phyloP scores from a whole-genome alignment of 92 coral and sea anemone species.

The Hydrozoanthus gracilis region DNA sequence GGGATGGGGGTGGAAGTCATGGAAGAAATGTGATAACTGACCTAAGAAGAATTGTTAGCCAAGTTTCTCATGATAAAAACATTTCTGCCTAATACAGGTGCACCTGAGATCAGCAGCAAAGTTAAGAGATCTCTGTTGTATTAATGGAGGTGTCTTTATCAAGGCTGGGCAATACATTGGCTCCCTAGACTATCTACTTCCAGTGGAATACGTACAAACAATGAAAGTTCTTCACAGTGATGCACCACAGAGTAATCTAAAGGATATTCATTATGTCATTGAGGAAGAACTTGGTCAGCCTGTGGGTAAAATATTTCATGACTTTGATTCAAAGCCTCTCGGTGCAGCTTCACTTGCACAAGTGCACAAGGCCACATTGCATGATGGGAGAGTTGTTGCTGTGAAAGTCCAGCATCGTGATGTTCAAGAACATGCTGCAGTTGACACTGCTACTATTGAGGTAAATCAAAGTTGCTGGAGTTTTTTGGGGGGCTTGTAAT shows the following conservation, averaged over 20 bases:
- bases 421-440: slow-evolving; percentile 93
- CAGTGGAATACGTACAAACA: slow-evolving; percentile 89
- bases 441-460: slow-evolving; percentile 94
- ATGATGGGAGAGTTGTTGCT: slow-evolving; percentile 92
- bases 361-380: slow-evolving; percentile 91
- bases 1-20: background rate
- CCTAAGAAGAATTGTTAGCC: background rate
- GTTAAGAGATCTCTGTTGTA: slow-evolving; percentile 82
- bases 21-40: background rate
- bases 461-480: slow-evolving; percentile 41
- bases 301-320: slow-evolving; percentile 71
- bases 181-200: slow-evolving; percentile 90
- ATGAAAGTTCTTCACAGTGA: slow-evolving; percentile 92
- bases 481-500: background rate
- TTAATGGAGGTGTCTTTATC: slow-evolving; percentile 94
- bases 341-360: slow-evolving; percentile 98
- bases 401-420: slow-evolving; percentile 96
- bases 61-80: background rate
- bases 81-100: slow-evolving; percentile 57
- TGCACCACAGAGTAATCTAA: slow-evolving; percentile 87
- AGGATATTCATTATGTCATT: slow-evolving; percentile 74
- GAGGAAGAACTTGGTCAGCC: slow-evolving; percentile 81
- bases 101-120: slow-evolving; percentile 90
- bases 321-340: slow-evolving; percentile 82
- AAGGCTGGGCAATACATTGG: slow-evolving; percentile 97